Base-by-base conservation (phyloP, 2,797 vertebrate species). In the Ctenochaetus hawaiiensis region DNA sequence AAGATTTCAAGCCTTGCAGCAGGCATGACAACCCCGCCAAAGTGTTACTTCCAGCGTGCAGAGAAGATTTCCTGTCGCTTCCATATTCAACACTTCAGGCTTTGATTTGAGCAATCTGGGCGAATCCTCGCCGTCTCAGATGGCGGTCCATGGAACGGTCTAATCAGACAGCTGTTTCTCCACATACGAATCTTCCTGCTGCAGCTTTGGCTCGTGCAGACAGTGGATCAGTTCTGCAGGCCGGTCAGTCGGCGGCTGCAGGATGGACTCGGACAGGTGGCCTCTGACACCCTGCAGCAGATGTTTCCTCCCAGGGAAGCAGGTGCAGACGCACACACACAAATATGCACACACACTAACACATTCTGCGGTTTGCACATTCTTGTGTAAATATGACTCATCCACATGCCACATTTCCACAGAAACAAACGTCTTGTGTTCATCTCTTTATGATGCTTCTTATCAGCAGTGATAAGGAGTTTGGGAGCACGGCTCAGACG, bases 261-360 rank as follows among this genome's bases (percentile, higher is more conserved):
- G 81, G 85, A 89, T 62, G 37, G 53, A 77, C 74, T 45, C 64
- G 8, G 68, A 91, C 89, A 92, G 91, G 85, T 92, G 92, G 90
- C 83, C 81, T 72, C 81, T 91, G 93, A 91, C 86, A 86, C 86
- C 54, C 82, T 71, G 70, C 80, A 82, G 87, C 91, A 93, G 91
- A 90, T 93, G 92, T 89, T 90, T 93, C 91, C 89, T 91, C 78
- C 62, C 82, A 67, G 75, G 68, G 89, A 83, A 84, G 91, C 92
- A 93, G 91, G 89, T 93, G 91, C 90, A 86, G 75, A 83, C 81
- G 48, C 64, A 78, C 75, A 63, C 53, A 54, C 5, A 37, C 20
- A 54, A 58, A 57, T 63, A 76, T 72, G 58, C 65, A 78, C 74
- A 61, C 56, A 54, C 62, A 45, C 17, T 17, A 23, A 49, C 62